Percentiles rank a stretch among this genome's conserved stretches.
These are phyloP conservation scores for Drosophila testacea DNA, from an alignment of 2,888 invertebrate genomes.

Conservation along the genomic window DNA sequence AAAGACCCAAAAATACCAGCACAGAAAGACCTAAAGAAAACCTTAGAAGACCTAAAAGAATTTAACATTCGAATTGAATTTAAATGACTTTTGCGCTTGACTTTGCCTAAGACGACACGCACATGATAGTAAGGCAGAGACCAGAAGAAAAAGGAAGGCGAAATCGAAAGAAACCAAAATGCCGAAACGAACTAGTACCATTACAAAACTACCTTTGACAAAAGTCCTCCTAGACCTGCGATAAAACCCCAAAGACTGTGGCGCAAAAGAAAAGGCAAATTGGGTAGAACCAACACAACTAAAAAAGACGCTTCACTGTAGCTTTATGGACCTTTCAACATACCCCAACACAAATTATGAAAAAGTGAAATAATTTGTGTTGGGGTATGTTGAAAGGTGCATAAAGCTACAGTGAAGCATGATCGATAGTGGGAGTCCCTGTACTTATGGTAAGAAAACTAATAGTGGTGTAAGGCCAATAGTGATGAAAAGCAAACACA, in stretches of 20 bases:
- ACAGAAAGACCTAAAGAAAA: conserved; percentile 18
- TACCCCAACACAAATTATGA: too few species aligned
- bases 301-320: too few species aligned
- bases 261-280: conserved; percentile 48
- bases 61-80: conserved; percentile 79
- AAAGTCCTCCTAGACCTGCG: conserved; percentile 26
- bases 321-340: too few species aligned
- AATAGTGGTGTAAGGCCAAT: too few species aligned
- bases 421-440: too few species aligned
- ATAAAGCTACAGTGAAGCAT: too few species aligned
- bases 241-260: conserved; percentile 60
- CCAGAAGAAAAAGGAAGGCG: not conserved
- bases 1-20: conserved; percentile 56
- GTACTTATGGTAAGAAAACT: too few species aligned
- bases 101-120: conserved; percentile 39
- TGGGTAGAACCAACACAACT: conserved; percentile 29
- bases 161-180: conserved; percentile 22
- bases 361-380: too few species aligned
- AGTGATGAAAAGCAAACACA: too few species aligned
- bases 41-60: conserved; percentile 44
- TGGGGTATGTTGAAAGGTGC: too few species aligned
- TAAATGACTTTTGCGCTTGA: conserved; percentile 70
- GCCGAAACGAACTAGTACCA: conserved; percentile 35
- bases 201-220: conserved; percentile 5
- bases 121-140: conserved; percentile 13